Evolutionary conservation across 2,888 invertebrate genomes (phyloP), one percentile per base, ranked within the genome.

Genomic region (Hirtodrosophila histrioides): DNA sequence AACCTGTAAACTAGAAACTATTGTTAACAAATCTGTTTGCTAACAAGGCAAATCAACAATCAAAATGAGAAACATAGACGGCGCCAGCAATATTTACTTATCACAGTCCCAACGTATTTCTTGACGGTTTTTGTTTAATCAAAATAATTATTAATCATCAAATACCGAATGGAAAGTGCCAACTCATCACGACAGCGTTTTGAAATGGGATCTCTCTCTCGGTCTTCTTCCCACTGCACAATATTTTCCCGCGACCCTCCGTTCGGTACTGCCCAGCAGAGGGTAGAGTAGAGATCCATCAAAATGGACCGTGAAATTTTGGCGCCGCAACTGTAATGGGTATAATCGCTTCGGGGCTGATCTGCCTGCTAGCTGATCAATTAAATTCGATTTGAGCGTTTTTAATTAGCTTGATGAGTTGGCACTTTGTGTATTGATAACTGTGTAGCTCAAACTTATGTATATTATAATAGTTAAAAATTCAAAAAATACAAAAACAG

Each of bases 381-480:
- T 90, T 89, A 89, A 90, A 89, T 90, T 89, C 89, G 90, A 78
- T 90, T 86, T 82, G 89, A 89, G 88, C 81, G 86, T 90, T 90
- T 90, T 89, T 89, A 90, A 90, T 90, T 90, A 88, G 77, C 83
- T 70, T 72, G 75, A 89, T 89, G 89, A 89, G 85, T 88, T 88
- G 75, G 87, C 89, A 80, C 73, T 84, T 88, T 81, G 41, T 65
- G 55, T 11, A 57, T 17, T 31, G 31, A 31, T 54, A n/a, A 31
- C 8, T 11, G 17, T 33, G 31, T 31, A 36, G 3, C 29, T 31
- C 35, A 8, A 63, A 31, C 31, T 49, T 23, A 36, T 54, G 17
- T 46, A 11, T 46, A 31, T 31, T 31, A 9, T 31, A 31, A 31
- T 8, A 4, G 7, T 31, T 6, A 8, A 8, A 6, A 8, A 31